Evolutionary conservation across 2,797 vertebrate genomes (phyloP).

Genomic region (Rhodeus uyekii): DNA sequence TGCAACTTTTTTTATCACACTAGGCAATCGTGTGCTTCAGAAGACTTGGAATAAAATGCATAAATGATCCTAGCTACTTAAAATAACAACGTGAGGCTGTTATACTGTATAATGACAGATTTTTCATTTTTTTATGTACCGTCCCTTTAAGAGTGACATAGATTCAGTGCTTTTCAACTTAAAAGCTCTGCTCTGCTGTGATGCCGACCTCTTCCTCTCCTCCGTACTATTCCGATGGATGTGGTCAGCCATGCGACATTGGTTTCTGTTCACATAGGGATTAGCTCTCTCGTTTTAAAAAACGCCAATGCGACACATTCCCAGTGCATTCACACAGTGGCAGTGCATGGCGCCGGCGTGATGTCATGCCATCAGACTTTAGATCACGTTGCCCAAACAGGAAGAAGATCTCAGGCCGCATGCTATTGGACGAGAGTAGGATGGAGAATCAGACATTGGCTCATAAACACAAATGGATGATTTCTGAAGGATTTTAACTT

Average conservation of each 20-base stretch:
- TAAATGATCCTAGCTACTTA: background rate
- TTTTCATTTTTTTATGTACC: background rate
- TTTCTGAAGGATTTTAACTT: background rate
- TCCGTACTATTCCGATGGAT: constrained; percentile 42
- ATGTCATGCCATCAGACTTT: constrained; percentile 76
- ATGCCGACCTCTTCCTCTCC: constrained; percentile 26
- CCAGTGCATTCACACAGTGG: constrained; percentile 70
- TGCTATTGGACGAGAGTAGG: constrained; percentile 60
- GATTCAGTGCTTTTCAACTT: constrained; percentile 14
- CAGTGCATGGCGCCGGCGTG: constrained; percentile 61
- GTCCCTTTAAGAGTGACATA: background rate
- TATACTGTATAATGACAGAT: background rate
- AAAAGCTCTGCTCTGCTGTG: constrained; percentile 2
- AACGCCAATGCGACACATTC: constrained; percentile 79
- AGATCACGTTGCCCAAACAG: constrained; percentile 65
- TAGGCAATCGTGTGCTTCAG: background rate
- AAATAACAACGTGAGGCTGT: background rate
- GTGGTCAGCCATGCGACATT: constrained; percentile 45
- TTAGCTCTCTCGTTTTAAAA: constrained; percentile 72
- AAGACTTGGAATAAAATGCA: background rate
- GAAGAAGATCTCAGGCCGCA: constrained; percentile 68
- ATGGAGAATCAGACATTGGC: constrained; percentile 16
- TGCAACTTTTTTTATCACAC: too few species aligned
- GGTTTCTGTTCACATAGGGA: constrained; percentile 73
- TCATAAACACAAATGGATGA: constrained; percentile 64